Conservation (phyloP, 2,113 vertebrate species). For the Strigops habroptila region DNA sequence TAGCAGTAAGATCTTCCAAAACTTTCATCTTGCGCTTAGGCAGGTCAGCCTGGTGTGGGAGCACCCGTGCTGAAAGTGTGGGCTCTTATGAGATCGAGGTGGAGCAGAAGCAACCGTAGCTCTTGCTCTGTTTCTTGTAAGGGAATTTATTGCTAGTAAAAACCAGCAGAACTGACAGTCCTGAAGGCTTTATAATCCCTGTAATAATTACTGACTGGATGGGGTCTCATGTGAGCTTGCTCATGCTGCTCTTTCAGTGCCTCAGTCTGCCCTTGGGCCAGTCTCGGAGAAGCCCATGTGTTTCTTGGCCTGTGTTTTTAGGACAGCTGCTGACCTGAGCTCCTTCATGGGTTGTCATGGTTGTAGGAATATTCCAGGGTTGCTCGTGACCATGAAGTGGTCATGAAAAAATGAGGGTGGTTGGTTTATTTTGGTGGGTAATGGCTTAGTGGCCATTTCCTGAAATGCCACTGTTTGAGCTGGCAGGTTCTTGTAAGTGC, state of each 20-base stretch:
- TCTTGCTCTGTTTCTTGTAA: slow-evolving; percentile 9
- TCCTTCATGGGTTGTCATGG: not conserved
- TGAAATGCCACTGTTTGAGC: not conserved
- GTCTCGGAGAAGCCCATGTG: not conserved
- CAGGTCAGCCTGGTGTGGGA: not conserved
- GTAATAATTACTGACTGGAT: not conserved
- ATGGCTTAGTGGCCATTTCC: not conserved
- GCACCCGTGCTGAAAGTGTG: accelerated
- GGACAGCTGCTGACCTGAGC: not conserved
- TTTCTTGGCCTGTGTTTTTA: not conserved
- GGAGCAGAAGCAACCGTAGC: not conserved
- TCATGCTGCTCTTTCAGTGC: not conserved
- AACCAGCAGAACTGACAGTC: not conserved
- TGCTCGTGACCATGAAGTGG: not conserved
- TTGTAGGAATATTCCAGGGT: not conserved
- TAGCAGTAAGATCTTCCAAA: not conserved
- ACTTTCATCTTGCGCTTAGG: not conserved
- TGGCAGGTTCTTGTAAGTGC: not conserved
- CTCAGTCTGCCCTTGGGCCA: not conserved
- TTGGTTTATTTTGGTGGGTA: not conserved
- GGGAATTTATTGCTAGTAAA: slow-evolving; percentile 24
- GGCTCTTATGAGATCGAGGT: not conserved
- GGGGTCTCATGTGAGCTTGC: not conserved
- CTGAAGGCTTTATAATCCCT: not conserved
- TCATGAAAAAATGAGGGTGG: not conserved